Conservation (phyloP, 2,888 invertebrate genomes). For the Phoronis australis region DNA sequence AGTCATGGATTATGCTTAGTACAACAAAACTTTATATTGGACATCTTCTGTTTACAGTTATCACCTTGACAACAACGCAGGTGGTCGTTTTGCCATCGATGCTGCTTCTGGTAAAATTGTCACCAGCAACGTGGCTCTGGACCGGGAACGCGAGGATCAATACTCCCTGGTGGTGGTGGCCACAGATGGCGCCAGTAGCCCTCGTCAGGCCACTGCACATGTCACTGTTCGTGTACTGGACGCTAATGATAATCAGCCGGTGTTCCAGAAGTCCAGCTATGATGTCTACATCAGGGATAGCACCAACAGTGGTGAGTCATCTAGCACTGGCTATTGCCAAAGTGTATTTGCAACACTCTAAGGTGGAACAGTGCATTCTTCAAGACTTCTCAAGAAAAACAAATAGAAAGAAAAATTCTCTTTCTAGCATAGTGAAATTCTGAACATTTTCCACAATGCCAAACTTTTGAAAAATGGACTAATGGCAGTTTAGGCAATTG, state of each 20-base stretch:
- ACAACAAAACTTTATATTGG: too few relatives aligned
- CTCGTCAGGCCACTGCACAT: conserved; percentile 57
- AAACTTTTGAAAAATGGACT: too few relatives aligned
- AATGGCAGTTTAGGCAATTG: too few relatives aligned
- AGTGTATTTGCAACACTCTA: too few relatives aligned
- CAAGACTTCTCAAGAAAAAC: too few relatives aligned
- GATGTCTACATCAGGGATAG: conserved; percentile 78
- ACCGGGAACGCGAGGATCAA: conserved; percentile 65
- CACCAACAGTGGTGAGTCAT: conserved; percentile 63
- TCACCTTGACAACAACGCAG: conserved; percentile 65
- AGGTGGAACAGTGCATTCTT: too few relatives aligned
- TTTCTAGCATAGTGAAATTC: too few relatives aligned
- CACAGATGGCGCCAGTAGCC: conserved; percentile 35
- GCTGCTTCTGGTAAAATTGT: conserved; percentile 70
- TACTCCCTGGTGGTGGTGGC: conserved; percentile 49
- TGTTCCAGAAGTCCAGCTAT: conserved; percentile 59
- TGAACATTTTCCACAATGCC: too few relatives aligned
- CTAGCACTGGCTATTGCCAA: too few relatives aligned
- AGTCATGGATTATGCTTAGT: too few relatives aligned
- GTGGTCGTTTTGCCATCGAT: conserved; percentile 75
- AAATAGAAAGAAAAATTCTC: too few relatives aligned
- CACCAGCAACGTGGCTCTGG: conserved; percentile 65
- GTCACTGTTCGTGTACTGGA: conserved; percentile 63
- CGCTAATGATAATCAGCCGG: conserved; percentile 74
- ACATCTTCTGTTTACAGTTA: too few relatives aligned